A percentile compares a stretch with the other conserved stretches of the same genome.
Conservation (phyloP, 2,113 vertebrate species). For the Dermatemys mawii region DNA sequence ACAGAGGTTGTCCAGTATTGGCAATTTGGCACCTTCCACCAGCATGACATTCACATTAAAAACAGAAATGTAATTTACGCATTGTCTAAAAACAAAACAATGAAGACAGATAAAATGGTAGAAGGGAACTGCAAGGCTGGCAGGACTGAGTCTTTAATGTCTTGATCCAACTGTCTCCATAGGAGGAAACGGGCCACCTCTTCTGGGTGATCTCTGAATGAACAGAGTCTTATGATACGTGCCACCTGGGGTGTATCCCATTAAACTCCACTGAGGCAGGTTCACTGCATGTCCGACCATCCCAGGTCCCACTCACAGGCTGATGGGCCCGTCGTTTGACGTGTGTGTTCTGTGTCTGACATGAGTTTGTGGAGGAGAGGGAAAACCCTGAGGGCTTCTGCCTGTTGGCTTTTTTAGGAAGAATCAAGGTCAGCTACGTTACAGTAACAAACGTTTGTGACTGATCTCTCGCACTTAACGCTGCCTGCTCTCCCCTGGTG, state of each 20-base stretch:
- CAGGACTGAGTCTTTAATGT: background rate
- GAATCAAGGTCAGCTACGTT: background rate
- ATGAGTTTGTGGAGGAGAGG: background rate
- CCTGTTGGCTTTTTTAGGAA: background rate
- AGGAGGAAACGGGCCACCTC: background rate
- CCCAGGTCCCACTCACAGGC: too few species aligned
- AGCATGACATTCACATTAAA: background rate
- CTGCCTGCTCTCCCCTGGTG: background rate
- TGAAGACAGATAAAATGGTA: background rate
- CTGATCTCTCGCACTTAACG: background rate
- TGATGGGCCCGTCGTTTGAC: background rate
- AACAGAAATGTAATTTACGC: fast-evolving
- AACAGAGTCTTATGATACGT: fast-evolving
- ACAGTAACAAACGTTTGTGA: background rate
- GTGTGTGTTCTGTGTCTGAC: background rate
- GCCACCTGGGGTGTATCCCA: background rate
- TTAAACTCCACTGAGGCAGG: background rate
- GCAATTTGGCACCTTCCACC: background rate
- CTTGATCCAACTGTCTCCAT: background rate
- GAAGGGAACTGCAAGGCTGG: background rate
- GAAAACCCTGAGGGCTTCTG: background rate
- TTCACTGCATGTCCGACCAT: background rate
- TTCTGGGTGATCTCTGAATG: background rate
- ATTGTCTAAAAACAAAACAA: background rate
- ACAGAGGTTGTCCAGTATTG: background rate